Base-by-base conservation (phyloP, 2,797 vertebrate species). In the Semaprochilodus insignis region DNA sequence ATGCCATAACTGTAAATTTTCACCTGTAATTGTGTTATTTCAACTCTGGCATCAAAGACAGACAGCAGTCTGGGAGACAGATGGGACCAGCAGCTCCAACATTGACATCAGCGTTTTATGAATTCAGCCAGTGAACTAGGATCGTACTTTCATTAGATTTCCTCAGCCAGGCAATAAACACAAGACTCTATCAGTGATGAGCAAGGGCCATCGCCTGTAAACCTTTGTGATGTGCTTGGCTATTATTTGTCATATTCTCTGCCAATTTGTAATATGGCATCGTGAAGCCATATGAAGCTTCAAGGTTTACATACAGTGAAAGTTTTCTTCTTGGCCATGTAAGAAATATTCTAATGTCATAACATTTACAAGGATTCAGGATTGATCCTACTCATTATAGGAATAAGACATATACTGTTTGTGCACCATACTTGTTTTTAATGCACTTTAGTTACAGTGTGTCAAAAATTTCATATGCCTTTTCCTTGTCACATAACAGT, bases 41-140 rank as follows among this genome's bases (percentile, higher is more conserved):
- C 8, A 81, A 81, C 16, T 5, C 59, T 70, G 81, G 55, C 31
- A 25, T 55, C 62, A 70, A 76, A 85, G 72, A 57, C 59, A 48
- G 44, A 21, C 63, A 70, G 77, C 72, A 63, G 54, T 78, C 77
- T 84, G 51, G 48, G 75, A 82, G 51, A 81, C 84, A 83, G 81
- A 80, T 85, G 72, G 76, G 59, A 63, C 65, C 72, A 62, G 57
- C 14, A 25, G 44, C 13, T 51, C 51, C 59, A 67, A 59, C 78
- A 85, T 81, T 87, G 66, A 63, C 52, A 81, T 72, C 78, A 83
- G 71, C n/a, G n/a, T 72, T 85, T 87, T 79, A 87, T 87, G 76
- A 83, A 85, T 83, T 83, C 80, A 67, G 77, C 74, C 63, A 57
- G 79, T 55, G 62, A 83, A 70, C 67, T 36, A 59, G 62, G 51